A percentile compares a stretch with the other conserved stretches of the same genome.
phyloP scores from a whole-genome alignment of 2,888 invertebrate species.

The Sepiola atlantica region DNA sequence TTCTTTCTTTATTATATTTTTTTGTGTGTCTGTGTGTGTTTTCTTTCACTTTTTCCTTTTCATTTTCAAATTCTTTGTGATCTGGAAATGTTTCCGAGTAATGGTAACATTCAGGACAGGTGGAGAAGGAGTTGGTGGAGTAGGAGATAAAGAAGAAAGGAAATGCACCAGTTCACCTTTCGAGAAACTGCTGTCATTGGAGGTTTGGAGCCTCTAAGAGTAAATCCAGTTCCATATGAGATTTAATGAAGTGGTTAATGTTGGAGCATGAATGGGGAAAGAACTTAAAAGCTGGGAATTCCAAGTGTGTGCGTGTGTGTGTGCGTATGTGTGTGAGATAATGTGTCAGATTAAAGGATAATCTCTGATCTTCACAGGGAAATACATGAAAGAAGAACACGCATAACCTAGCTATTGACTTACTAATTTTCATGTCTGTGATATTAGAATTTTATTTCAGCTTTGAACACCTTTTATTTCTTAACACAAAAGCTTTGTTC shows the following conservation, averaged over 20 bases:
- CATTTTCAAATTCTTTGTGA: not conserved
- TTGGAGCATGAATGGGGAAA: not conserved
- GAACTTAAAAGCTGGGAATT: not conserved
- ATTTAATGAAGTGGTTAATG: not conserved
- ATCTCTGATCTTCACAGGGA: not conserved
- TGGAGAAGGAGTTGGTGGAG: not conserved
- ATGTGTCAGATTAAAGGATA: not conserved
- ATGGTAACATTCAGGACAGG: not conserved
- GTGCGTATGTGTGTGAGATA: not conserved
- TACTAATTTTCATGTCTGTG: not conserved
- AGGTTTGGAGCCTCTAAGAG: not conserved
- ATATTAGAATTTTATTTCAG: not conserved
- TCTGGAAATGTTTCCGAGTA: not conserved
- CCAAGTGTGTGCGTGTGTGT: not conserved
- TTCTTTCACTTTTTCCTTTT: not conserved
- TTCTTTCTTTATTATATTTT: not conserved
- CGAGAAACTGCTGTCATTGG: not conserved
- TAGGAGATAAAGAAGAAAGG: not conserved
- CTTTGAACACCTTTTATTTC: not conserved
- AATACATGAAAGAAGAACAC: not conserved
- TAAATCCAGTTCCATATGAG: not conserved
- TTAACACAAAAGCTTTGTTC: not conserved
- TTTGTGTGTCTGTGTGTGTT: not conserved
- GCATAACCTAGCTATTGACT: not conserved
- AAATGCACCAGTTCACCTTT: constrained; percentile 14